Conservation (phyloP, 2,113 vertebrate species). For the Entomyzon cyanotis region DNA sequence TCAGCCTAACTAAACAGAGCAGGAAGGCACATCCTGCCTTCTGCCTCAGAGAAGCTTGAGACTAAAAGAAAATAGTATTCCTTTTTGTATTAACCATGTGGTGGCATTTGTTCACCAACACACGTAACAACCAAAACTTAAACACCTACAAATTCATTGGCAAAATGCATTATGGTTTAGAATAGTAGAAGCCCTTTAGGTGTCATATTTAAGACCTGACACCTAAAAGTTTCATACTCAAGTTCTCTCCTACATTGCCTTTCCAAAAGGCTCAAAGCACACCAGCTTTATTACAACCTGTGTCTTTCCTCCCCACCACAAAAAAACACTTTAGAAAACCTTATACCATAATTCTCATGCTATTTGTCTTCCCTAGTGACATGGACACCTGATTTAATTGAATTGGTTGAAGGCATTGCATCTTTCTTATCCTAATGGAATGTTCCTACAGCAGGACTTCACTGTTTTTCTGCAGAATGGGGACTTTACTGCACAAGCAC, state of each 20-base stretch:
- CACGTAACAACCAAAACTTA: not conserved
- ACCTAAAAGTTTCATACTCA: not conserved
- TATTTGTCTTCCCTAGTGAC: not conserved
- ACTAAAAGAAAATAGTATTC: not conserved
- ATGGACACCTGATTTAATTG: not conserved
- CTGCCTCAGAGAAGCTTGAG: not conserved
- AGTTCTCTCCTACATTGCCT: not conserved
- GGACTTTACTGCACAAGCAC: not conserved
- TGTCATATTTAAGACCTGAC: not conserved
- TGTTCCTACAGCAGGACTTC: not conserved
- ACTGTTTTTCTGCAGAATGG: not conserved
- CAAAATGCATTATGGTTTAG: not conserved
- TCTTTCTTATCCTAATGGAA: no score
- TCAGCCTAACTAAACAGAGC: not conserved
- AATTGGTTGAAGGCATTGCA: no score
- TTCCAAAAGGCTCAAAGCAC: no score
- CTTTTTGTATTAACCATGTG: not conserved
- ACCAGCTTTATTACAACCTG: no score
- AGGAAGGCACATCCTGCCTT: not conserved
- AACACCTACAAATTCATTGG: not conserved
- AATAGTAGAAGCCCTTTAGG: not conserved
- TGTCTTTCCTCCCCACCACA: fast-evolving
- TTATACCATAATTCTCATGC: not conserved
- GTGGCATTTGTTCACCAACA: not conserved
- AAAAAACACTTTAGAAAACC: not conserved